Evolutionary conservation across 1,140 invertebrate species (phyloP).

Genomic region (Ooceraea biroi): DNA sequence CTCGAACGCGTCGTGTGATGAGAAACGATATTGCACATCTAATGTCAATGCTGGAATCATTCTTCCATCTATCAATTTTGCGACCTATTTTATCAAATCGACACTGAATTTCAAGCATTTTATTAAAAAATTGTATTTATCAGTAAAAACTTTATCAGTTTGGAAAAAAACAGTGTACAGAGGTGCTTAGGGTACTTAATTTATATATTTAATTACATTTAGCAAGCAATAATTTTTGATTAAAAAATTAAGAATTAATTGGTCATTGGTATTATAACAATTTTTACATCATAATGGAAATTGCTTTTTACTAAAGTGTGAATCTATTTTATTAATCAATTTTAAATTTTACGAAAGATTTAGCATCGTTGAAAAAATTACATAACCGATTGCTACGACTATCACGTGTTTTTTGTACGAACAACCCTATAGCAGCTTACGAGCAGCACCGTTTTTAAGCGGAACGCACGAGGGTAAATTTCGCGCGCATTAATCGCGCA

Average conservation of each 20-base stretch:
- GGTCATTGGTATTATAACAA: not conserved
- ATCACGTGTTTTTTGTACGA: not conserved
- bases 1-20: not conserved
- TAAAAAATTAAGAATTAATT: not conserved
- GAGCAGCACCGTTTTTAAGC: slow-evolving; percentile 10
- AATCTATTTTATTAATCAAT: not conserved
- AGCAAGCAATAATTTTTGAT: not conserved
- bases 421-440: not conserved
- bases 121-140: too few species aligned
- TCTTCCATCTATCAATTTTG: not conserved
- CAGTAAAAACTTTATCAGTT: too few species aligned
- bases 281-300: not conserved
- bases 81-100: not conserved
- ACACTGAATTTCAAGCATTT: too few species aligned
- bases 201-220: not conserved
- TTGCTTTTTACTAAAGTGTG: not conserved
- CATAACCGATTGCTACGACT: not conserved
- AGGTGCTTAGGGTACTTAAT: too few species aligned
- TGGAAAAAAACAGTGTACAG: too few species aligned
- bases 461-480: slow-evolving; percentile 39
- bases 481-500: slow-evolving; percentile 47
- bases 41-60: not conserved
- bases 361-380: not conserved
- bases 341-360: slow-evolving; percentile 1
- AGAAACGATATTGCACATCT: not conserved